Evolutionary conservation across 2,113 vertebrate genomes (phyloP), one percentile per base, ranked within the genome.

Genomic region (Psittacus erithacus): DNA sequence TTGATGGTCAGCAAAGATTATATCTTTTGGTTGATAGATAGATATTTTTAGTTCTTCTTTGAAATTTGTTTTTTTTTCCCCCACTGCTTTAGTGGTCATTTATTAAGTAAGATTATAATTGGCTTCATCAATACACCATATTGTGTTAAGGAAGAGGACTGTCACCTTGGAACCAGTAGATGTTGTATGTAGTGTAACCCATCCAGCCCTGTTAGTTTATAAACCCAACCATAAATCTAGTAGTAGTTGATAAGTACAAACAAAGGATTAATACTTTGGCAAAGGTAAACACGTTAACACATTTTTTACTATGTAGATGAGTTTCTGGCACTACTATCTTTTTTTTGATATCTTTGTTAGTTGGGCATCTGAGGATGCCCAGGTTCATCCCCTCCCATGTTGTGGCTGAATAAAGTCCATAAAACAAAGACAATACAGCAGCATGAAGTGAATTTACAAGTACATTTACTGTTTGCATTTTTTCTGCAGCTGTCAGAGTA

Each of bases 61-160:
- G 10, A 60, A 71, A 7, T 70, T 52, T 74, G 3, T 0, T 0
- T 24, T 80, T 87, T 18, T 49, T 25, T 25, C 8, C 13, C 7
- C 11, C 11, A 3, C 14, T 47, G 2, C 47, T 84, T 19, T 18
- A 53, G 8, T 57, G 38, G 31, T 46, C 13, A 6, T 68, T 80
- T 74, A 62, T 64, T 71, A n/a, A 57, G 44, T 44, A 55, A 38
- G 6, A 22, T 67, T 65, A 47, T 49, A 1, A 1, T 68, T 82
- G 47, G 17, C 23, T 85, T 31, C 52, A 6, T 74, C 77, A 86
- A 23, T 31, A 31, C 1, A 5, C 9, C 11, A 11, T 38, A 35
- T 6, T n/a, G 22, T 62, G 11, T 71, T 63, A 55, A 53, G 44
- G 9, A 78, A 55, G 41, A 57, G 16, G 29, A 20, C 22, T 52